Evolutionary conservation across 2,113 vertebrate species (phyloP).

Genomic region (Formicarius rufipectus): DNA sequence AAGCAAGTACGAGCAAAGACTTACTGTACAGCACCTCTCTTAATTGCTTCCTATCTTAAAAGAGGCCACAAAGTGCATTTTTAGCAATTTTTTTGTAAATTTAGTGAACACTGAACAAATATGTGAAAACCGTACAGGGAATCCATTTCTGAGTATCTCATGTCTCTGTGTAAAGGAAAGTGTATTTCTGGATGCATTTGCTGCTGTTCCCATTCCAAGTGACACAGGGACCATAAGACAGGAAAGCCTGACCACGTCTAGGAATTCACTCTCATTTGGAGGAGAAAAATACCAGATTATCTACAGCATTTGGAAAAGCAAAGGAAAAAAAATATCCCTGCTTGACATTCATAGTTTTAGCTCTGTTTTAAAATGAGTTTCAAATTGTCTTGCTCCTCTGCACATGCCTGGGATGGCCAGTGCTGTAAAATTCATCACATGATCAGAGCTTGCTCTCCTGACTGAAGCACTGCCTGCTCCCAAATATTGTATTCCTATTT

Average conservation of each 20-base stretch:
- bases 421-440: background rate
- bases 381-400: background rate
- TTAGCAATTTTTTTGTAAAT: background rate
- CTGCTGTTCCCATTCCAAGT: background rate
- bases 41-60: background rate
- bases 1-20: background rate
- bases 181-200: accelerated
- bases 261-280: background rate
- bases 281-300: background rate
- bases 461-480: background rate
- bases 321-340: background rate
- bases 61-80: background rate
- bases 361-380: background rate
- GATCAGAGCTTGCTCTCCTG: background rate
- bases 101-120: background rate
- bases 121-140: background rate
- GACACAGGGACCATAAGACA: background rate
- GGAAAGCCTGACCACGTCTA: background rate
- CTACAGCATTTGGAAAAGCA: background rate
- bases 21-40: background rate
- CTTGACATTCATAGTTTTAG: background rate
- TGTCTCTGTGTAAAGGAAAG: background rate
- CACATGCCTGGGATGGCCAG: accelerated
- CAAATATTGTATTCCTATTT: background rate
- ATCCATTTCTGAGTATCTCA: background rate